Percentiles rank a stretch among this genome's conserved stretches.
Conservation (phyloP, 2,113 vertebrate species). For the Lepus timidus region DNA sequence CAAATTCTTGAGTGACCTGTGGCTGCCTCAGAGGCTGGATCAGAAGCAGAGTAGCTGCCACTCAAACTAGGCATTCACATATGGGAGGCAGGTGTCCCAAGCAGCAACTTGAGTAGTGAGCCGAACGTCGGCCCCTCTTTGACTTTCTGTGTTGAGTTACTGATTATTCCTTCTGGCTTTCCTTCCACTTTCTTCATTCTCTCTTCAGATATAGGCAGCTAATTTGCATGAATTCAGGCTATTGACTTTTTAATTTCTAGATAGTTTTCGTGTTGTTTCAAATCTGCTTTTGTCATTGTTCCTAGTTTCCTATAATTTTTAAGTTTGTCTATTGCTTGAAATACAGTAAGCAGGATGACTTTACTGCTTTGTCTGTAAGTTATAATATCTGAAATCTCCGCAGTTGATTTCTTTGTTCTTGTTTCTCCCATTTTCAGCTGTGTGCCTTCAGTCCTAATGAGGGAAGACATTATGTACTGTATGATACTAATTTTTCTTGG, state of each 20-base stretch:
- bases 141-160: not conserved
- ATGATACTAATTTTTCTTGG: not conserved
- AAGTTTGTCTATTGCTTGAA: not conserved
- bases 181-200: conserved; percentile 25
- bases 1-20: too few species aligned
- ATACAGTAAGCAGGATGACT: not conserved
- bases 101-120: too few species aligned
- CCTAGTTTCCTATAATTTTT: not conserved
- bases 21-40: too few species aligned
- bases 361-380: not conserved
- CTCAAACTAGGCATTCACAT: too few species aligned
- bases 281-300: conserved; percentile 13
- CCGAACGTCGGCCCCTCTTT: not conserved
- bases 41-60: too few species aligned
- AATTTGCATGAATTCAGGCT: not conserved
- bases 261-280: not conserved
- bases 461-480: not conserved
- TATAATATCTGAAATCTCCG: not conserved
- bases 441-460: not conserved
- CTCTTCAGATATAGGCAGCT: not conserved
- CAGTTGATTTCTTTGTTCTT: not conserved
- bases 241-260: conserved; percentile 37
- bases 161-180: not conserved
- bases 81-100: too few species aligned
- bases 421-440: not conserved